Percentiles rank a stretch among this genome's conserved stretches.
Conservation (phyloP, 2,797 vertebrate genomes). For the Pangasius sanitwongsei region DNA sequence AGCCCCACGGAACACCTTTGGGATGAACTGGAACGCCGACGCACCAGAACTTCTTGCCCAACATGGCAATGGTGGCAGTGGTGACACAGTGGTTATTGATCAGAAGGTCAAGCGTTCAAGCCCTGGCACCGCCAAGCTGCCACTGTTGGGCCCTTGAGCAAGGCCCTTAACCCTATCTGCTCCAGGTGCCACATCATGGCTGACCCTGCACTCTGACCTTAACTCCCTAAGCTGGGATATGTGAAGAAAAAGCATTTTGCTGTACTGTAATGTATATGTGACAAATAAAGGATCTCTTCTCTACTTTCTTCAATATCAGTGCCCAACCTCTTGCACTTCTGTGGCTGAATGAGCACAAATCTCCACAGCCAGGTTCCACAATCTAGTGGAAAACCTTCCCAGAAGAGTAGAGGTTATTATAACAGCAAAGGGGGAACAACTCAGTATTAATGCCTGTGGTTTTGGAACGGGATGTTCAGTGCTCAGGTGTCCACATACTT, state of each 20-base stretch:
- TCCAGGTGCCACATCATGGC: not conserved
- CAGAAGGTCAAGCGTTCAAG: not conserved
- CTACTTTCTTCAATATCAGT: not conserved
- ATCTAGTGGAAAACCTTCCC: not conserved
- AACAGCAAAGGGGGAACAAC: not conserved
- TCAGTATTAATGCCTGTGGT: not conserved
- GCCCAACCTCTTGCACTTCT: not conserved
- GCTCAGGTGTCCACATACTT: not conserved
- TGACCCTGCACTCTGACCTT: not conserved
- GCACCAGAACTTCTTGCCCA: not conserved
- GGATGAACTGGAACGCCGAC: too few species aligned
- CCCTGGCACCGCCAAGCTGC: not conserved
- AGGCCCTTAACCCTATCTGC: not conserved
- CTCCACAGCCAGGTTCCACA: not conserved
- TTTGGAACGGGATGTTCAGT: not conserved
- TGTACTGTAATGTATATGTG: not conserved
- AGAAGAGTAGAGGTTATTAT: not conserved
- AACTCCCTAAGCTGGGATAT: not conserved
- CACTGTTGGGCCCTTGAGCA: not conserved
- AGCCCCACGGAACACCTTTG: not conserved
- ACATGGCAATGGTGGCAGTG: not conserved
- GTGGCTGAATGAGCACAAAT: not conserved
- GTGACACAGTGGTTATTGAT: not conserved
- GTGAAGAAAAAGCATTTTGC: not conserved
- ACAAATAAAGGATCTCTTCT: not conserved